A percentile compares a stretch with the other conserved stretches of the same genome.
Evolutionary conservation across 2,797 vertebrate species (phyloP).

Genomic region (Petrocephalus schoutedeni): DNA sequence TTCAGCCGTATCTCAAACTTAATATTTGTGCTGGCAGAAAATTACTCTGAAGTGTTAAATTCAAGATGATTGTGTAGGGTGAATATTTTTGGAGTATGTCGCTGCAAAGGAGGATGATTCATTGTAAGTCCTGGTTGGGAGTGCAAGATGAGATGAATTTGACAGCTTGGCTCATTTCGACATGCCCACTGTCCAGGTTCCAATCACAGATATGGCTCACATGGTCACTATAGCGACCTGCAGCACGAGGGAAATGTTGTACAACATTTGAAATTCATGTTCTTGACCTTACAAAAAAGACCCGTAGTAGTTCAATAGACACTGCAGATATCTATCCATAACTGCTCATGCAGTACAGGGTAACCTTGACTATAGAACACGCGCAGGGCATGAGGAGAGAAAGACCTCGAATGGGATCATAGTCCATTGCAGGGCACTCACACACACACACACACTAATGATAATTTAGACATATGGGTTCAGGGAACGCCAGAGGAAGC

Average conservation of each 20-base stretch:
- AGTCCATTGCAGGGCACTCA: neutral
- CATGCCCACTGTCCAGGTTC: neutral
- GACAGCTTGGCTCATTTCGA: conserved; percentile 6
- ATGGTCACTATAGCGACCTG: conserved; percentile 15
- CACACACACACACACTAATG: neutral
- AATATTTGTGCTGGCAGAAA: neutral
- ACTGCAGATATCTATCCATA: neutral
- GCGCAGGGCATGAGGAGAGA: neutral
- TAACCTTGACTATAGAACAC: neutral
- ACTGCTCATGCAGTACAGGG: neutral
- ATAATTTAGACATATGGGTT: neutral
- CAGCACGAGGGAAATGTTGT: conserved; percentile 10
- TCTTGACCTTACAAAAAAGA: neutral
- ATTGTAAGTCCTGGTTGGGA: conserved; percentile 12
- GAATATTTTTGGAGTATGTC: conserved; percentile 14
- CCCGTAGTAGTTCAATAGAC: neutral
- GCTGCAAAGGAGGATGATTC: conserved; percentile 14
- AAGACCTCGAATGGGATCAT: neutral
- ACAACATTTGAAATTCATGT: conserved; percentile 13
- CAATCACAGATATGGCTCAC: neutral
- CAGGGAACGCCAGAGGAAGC: neutral
- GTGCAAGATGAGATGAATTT: conserved; percentile 9
- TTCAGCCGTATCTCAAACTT: neutral
- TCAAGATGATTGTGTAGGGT: conserved; percentile 9
- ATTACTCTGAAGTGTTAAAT: conserved; percentile 16